phyloP scores from a whole-genome alignment of 2,888 invertebrate species.

The Drosophila nr. fundita region DNA sequence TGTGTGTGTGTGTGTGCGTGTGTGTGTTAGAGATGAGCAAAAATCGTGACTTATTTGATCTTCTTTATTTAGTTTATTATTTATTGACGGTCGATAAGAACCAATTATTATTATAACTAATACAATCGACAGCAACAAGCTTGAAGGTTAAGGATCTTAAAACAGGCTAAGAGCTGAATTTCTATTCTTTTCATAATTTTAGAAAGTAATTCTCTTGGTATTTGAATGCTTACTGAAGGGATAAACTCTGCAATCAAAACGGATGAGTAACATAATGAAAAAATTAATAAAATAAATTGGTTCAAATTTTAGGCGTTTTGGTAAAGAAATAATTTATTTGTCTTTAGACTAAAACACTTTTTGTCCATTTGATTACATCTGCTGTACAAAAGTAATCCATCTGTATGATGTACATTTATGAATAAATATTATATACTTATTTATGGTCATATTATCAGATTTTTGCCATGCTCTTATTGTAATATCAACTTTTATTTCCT shows the following conservation, averaged over 20 bases:
- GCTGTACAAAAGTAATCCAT: background rate
- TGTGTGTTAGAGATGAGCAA: slow-evolving; percentile 37
- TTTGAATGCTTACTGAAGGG: background rate
- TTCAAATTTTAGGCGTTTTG: background rate
- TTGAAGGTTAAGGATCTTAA: background rate
- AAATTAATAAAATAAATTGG: background rate
- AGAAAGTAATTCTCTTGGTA: background rate
- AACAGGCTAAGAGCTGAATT: background rate
- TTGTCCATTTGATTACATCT: background rate
- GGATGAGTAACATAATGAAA: background rate
- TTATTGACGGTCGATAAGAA: background rate
- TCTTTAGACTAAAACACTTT: background rate
- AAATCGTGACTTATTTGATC: background rate
- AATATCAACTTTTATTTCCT: background rate
- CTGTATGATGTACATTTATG: background rate
- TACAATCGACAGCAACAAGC: background rate
- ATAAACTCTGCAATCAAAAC: background rate
- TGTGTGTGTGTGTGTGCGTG: slow-evolving; percentile 3
- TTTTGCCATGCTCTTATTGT: background rate
- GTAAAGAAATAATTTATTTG: background rate
- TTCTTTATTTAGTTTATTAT: background rate
- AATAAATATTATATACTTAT: background rate
- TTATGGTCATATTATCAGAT: background rate
- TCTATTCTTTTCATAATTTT: background rate
- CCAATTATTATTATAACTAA: background rate